Evolutionary conservation across 1,140 invertebrate genomes (phyloP), one percentile per base, ranked within the genome.

Genomic region (Drosophila tropicalis): DNA sequence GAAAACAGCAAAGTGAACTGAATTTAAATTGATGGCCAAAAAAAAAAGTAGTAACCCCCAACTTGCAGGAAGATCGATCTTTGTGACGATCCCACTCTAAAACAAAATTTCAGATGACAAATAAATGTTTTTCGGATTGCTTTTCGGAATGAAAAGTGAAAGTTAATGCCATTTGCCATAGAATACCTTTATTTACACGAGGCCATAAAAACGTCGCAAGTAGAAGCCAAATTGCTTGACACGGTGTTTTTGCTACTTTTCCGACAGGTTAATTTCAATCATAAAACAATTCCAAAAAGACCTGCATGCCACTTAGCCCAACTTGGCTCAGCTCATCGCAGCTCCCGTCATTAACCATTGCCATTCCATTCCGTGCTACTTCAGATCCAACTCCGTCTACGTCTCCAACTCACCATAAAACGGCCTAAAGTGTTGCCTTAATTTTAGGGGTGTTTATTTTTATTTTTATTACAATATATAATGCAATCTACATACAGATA

Each of bases 391-490:
- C 44, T 47, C 12, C 41, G 12, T 7, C 41, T 44, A 1, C 15
- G 5, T 17, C 41, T 47, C 15, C 17, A 62, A 72, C 41, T 72
- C 36, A 60, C 81, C 65, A 72, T 82, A 67, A 89, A 84, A 61
- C n/a, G 72, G 54, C 58, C 19, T 41, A 87, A 83, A 87, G 79
- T 87, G 79, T 87, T 87, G 76, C 68, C 67, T 84, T 72, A 83
- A 89, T 89, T 89, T 81, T 69, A 71, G 71, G 70, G 80, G 74
- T 90, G 85, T 84, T 90, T 90, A 84, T 66, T 90, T 90, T 78
- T 71, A 70, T 66, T 86, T 89, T 89, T 83, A 89, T 87, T 83
- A 66, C 70, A 86, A 79, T 87, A 83, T 86, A 87, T 79, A 79
- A 81, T 82, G 80, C 71, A 86, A 86, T 82, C 70, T 89, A 80